Percentiles rank a stretch among this genome's conserved stretches.
Evolutionary conservation across 2,113 vertebrate species (phyloP).

Genomic region (Riparia riparia): DNA sequence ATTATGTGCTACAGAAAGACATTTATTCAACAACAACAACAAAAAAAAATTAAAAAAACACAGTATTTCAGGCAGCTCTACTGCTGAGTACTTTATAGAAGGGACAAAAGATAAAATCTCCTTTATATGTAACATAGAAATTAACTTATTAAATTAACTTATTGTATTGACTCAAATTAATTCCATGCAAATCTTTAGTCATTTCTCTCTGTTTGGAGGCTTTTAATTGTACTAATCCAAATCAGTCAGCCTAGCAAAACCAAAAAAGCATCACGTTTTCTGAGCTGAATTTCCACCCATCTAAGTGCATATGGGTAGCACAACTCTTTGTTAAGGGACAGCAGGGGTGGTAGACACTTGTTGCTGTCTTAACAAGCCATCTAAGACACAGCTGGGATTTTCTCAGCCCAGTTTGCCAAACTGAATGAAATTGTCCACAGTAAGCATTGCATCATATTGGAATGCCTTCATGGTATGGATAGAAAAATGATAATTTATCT

Average conservation of each 20-base stretch:
- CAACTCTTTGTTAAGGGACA: background rate
- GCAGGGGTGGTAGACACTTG: background rate
- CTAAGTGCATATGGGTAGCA: background rate
- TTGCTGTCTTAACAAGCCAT: background rate
- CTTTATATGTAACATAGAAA: background rate
- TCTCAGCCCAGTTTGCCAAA: background rate
- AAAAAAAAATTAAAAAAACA: background rate
- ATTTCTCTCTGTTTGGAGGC: background rate
- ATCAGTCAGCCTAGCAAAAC: background rate
- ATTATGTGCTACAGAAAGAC: background rate
- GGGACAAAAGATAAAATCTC: slow-evolving; percentile 9
- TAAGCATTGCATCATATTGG: background rate
- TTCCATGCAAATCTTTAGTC: background rate
- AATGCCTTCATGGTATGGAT: background rate
- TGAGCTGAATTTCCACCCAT: background rate
- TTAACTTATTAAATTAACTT: slow-evolving; percentile 2
- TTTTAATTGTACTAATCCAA: background rate
- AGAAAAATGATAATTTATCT: background rate
- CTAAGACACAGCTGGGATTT: background rate
- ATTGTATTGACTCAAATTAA: slow-evolving; percentile 15
- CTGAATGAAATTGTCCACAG: background rate
- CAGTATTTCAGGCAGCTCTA: background rate
- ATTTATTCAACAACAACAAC: background rate
- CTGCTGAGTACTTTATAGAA: background rate
- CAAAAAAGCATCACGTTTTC: background rate